Conservation (phyloP, 2,888 invertebrate species). For the Liposcelis brunnea region DNA sequence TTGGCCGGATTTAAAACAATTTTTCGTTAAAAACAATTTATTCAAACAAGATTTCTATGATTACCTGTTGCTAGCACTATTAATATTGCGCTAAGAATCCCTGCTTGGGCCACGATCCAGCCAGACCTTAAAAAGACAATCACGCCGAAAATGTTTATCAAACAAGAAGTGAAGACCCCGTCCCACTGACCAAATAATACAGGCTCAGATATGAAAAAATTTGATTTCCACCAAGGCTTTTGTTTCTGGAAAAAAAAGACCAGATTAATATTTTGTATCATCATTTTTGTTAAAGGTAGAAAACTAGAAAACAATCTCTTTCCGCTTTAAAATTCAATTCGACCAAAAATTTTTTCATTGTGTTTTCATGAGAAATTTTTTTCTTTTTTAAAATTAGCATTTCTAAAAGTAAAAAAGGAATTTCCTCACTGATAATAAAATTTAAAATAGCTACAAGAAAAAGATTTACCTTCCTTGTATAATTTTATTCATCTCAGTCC, state of each 20-base stretch:
- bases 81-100: constrained; percentile 59
- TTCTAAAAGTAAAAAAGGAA: no score
- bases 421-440: no score
- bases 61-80: constrained; percentile 66
- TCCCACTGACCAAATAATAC: constrained; percentile 96
- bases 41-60: constrained; percentile 6
- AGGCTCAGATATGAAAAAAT: constrained; percentile 90
- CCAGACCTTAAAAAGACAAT: constrained; percentile 92
- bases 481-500: no score
- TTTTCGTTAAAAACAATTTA: constrained; percentile 7
- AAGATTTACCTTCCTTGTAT: neutral
- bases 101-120: constrained; percentile 92
- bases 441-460: constrained; percentile 2
- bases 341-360: constrained; percentile 5
- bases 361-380: no score
- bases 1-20: neutral
- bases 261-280: neutral
- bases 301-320: no score
- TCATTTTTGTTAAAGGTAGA: neutral
- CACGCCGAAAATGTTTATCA: constrained; percentile 95
- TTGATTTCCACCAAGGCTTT: constrained; percentile 90
- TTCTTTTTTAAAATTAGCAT: no score
- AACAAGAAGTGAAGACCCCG: constrained; percentile 92
- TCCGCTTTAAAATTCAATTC: constrained; percentile 3
- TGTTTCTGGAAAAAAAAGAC: constrained; percentile 38